Evolutionary conservation across 2,113 vertebrate species (phyloP).

Genomic region (Podarcis raffonei): DNA sequence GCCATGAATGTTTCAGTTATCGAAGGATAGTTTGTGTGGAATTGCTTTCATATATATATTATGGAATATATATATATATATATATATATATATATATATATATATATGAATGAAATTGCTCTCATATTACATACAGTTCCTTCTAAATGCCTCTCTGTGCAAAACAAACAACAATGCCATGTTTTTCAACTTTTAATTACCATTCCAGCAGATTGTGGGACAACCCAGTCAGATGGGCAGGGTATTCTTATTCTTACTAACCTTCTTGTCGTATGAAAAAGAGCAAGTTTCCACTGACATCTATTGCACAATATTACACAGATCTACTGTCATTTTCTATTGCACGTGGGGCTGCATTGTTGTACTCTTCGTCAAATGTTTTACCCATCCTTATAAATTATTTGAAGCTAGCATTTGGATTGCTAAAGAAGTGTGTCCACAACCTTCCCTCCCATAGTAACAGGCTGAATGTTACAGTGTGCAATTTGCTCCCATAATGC

Average conservation of each 20-base stretch:
- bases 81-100: no score
- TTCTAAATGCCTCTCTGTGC: not conserved
- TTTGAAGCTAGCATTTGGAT: not conserved
- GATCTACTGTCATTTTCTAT: not conserved
- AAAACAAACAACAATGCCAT: not conserved
- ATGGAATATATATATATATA: no score
- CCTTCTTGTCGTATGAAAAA: not conserved
- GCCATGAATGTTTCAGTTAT: not conserved
- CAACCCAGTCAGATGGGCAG: no score
- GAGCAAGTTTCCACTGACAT: not conserved
- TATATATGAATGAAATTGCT: no score
- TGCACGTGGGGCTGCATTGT: not conserved
- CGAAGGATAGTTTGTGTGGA: not conserved
- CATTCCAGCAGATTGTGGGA: not conserved
- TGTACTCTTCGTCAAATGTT: not conserved
- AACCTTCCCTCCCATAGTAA: not conserved
- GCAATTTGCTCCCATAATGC: not conserved
- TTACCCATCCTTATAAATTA: not conserved
- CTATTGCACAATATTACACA: not conserved
- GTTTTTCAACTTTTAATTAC: not conserved
- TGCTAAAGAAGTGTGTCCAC: not conserved
- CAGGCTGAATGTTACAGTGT: not conserved
- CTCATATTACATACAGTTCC: not conserved
- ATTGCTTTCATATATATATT: not conserved
- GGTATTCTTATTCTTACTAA: not conserved